Evolutionary conservation across 2,113 vertebrate species (phyloP).

Genomic region (Rhipidura dahli): DNA sequence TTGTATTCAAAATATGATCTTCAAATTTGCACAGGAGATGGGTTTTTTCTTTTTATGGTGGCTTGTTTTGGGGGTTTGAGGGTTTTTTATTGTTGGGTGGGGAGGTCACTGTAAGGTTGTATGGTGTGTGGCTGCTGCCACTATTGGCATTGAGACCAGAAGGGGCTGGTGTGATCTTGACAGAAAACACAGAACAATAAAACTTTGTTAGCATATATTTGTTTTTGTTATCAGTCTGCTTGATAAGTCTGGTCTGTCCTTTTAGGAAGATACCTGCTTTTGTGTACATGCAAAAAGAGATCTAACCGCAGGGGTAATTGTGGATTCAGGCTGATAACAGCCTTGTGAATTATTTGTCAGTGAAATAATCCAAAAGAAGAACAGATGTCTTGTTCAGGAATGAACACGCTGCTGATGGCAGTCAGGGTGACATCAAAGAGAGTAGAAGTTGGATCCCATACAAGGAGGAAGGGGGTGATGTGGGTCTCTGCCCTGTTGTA

Average conservation of each 20-base stretch:
- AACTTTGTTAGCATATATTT: neutral
- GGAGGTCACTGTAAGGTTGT: neutral
- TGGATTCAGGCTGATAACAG: neutral
- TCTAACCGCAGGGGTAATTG: neutral
- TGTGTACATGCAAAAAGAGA: neutral
- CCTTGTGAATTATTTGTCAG: conserved; percentile 14
- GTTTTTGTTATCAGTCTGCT: neutral
- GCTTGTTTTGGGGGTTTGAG: neutral
- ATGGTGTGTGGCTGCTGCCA: neutral
- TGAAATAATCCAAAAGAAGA: neutral
- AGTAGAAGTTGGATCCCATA: neutral
- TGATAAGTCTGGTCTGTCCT: neutral
- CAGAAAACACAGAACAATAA: neutral
- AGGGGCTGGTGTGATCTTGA: neutral
- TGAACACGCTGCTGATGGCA: neutral
- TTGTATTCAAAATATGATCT: neutral
- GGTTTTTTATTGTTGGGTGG: neutral
- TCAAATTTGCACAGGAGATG: neutral
- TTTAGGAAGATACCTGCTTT: neutral
- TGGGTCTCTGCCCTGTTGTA: neutral
- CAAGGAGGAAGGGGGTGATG: neutral
- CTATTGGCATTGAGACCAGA: neutral
- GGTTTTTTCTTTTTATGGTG: neutral
- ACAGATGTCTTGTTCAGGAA: neutral
- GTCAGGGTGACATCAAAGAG: neutral